phyloP scores from a whole-genome alignment of 1,140 invertebrate genomes.

The Drosophila pseudoananassae region DNA sequence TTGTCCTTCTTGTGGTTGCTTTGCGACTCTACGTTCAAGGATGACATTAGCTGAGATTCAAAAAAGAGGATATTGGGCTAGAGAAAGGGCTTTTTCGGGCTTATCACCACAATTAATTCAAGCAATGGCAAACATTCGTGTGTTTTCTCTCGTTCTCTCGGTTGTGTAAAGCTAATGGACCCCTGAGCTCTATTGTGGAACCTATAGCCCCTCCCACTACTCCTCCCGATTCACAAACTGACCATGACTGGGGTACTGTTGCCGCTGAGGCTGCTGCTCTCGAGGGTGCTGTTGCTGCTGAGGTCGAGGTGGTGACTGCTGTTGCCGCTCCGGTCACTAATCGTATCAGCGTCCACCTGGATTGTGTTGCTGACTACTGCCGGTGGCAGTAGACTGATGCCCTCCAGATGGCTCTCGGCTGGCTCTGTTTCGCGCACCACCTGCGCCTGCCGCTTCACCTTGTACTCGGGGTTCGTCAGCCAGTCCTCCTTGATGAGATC shows the following conservation, averaged over 20 bases:
- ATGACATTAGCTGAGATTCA: slow-evolving; percentile 4
- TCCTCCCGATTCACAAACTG: slow-evolving; percentile 1
- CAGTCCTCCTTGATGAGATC: slow-evolving; percentile 92
- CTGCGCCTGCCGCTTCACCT: slow-evolving; percentile 54
- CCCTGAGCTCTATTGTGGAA: slow-evolving; percentile 46
- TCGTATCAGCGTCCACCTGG: not conserved
- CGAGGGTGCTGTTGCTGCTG: slow-evolving; percentile 13
- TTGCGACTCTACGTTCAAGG: not conserved
- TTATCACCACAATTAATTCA: slow-evolving; percentile 13
- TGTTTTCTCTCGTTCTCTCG: slow-evolving; percentile 5
- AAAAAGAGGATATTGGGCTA: not conserved
- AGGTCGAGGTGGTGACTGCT: not conserved
- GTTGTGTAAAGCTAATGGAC: slow-evolving; percentile 47
- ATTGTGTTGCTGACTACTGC: slow-evolving; percentile 2
- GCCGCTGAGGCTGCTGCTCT: slow-evolving; percentile 2
- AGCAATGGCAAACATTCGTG: slow-evolving; percentile 65
- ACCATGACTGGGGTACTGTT: slow-evolving; percentile 1
- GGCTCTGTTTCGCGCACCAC: slow-evolving; percentile 21
- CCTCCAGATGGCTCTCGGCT: slow-evolving; percentile 34
- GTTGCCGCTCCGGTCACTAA: slow-evolving; percentile 15
- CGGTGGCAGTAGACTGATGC: not conserved
- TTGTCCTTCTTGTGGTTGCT: slow-evolving; percentile 30
- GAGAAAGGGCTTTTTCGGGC: not conserved
- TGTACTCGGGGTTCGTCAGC: slow-evolving; percentile 84
- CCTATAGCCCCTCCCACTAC: slow-evolving; percentile 4